Evolutionary conservation across 2,797 vertebrate species (phyloP).

Genomic region (Parambassis ranga): DNA sequence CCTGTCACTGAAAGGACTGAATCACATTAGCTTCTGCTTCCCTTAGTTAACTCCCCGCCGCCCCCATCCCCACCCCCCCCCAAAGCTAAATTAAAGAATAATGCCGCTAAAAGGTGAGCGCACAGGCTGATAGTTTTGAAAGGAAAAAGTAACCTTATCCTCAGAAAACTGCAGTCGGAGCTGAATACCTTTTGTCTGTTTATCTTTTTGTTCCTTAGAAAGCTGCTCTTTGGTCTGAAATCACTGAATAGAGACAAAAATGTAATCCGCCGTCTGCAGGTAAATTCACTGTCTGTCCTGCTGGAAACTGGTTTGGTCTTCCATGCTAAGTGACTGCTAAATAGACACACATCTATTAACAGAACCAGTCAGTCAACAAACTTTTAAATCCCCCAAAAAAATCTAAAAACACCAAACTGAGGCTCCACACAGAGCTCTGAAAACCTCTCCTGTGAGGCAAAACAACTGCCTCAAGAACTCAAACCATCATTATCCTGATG

Average conservation of each 20-base stretch:
- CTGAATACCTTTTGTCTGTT: slow-evolving; percentile 28
- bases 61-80: slow-evolving; percentile 12
- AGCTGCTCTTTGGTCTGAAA: slow-evolving; percentile 25
- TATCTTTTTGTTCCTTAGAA: slow-evolving; percentile 21
- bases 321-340: no score
- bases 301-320: no score
- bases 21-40: slow-evolving; percentile 52
- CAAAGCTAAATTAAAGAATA: slow-evolving; percentile 58
- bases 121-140: slow-evolving; percentile 34
- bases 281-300: background rate
- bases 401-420: background rate
- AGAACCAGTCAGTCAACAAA: background rate
- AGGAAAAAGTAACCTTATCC: slow-evolving; percentile 16
- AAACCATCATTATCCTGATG: no score
- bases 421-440: no score
- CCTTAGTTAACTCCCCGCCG: slow-evolving; percentile 33
- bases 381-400: background rate
- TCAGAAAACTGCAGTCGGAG: slow-evolving; percentile 21
- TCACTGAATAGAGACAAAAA: slow-evolving; percentile 7
- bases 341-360: no score
- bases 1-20: slow-evolving; percentile 48
- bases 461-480: no score
- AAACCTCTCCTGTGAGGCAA: background rate
- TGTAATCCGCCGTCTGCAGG: slow-evolving; percentile 2
- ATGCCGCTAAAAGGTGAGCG: slow-evolving; percentile 53